Evolutionary conservation across 2,113 vertebrate species (phyloP), one percentile per base, ranked within the genome.

Genomic region (Ellobius talpinus): DNA sequence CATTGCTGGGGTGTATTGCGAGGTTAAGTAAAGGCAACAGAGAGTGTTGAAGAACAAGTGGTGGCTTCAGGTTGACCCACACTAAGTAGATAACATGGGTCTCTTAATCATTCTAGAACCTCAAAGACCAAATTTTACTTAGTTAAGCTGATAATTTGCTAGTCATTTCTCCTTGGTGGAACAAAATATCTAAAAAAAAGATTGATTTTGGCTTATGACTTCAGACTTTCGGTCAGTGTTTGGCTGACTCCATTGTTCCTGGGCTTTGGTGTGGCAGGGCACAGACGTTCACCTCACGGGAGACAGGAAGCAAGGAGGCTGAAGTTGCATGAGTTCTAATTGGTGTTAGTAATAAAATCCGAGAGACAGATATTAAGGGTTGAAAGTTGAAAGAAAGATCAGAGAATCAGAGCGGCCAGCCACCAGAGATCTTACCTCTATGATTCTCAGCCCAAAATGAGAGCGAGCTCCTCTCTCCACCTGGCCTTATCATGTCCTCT

Each of bases 1-100:
- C 12, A 7, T 66, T 47, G 66, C 17, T 12, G 24, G 11, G 42
- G 47, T 52, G 24, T n/a, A 26, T 55, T 26, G 0, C 70, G 17
- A 72, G 36, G 6, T 29, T 73, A 89, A 87, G n/a, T 47, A 29
- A 81, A 92, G 33, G 36, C 21, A 45, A 77, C 61, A 24, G 19
- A 65, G 81, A n/a, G 17, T 42, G 23, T 63, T 85, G 93, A 45
- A 93, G 52, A 92, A 87, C 19, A 92, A 82, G 36, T 82, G 26
- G 4, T 45, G 11, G 36, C 13, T n/a, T 23, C 17, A 87, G 29
- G 14, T 66, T 33, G 66, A 61, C 0, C 90, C 12, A 85, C 21
- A 45, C 52, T 66, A 72, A 26, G 58, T 52, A 89, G 47, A 50
- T 90, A 42, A 70, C 39, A 52, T 63, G 87, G 61, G 17, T 95